Evolutionary conservation across 2,888 invertebrate species (phyloP), one percentile per base, ranked within the genome.

Genomic region (Terebella lapidaria): DNA sequence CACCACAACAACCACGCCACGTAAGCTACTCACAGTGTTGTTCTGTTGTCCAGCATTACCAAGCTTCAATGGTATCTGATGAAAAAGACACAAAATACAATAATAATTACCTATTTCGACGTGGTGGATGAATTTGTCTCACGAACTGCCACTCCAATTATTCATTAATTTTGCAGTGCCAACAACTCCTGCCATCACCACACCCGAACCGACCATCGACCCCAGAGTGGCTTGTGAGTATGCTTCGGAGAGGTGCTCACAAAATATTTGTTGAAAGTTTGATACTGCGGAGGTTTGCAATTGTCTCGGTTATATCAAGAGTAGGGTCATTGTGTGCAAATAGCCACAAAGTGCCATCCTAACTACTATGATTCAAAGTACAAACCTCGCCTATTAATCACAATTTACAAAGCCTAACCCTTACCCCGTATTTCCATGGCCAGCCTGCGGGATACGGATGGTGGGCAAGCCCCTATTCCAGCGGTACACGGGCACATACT

Each of bases 401-500:
- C n/a, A n/a, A n/a, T n/a, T n/a, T n/a, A n/a, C n/a, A n/a, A n/a
- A n/a, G n/a, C n/a, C n/a, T n/a, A n/a, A n/a, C n/a, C n/a, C n/a
- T n/a, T n/a, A n/a, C n/a, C n/a, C n/a, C n/a, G n/a, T n/a, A n/a
- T n/a, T n/a, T n/a, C n/a, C n/a, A n/a, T n/a, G n/a, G 59, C 3
- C 63, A 68, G 68, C 63, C 20, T 68, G 68, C 56, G 52, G 56
- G 4, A 58, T 68, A n/a, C 57, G 46, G 25, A 62, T 59, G 66
- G 61, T 96, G 54, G 95, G 95, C 0, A 95, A 94, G 74, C 94
- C 95, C 0, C 91, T 95, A 0, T 93, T 90, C 77, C 89, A 92
- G 76, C 87, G 90, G 30, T 87, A 85, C 66, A 89, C 89, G 64
- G 88, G 90, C 62, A 87, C 88, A 1, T 79, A 71, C 66, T 90